These are phyloP conservation scores for Himalopsyche phryganea DNA, from an alignment of 1,140 invertebrate genomes.

Conservation along the genomic window DNA sequence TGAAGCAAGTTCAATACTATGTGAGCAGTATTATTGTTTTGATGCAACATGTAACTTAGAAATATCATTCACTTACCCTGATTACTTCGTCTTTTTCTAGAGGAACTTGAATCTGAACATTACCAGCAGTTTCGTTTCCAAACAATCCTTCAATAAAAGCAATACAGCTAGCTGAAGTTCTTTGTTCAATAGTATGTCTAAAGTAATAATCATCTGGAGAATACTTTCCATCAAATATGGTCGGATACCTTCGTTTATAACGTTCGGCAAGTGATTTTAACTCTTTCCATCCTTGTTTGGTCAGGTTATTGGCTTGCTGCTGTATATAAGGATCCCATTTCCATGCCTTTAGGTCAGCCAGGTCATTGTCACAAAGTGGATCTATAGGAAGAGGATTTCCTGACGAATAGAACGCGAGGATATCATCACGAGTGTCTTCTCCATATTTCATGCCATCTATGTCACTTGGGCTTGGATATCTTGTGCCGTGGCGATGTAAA, in stretches of 20 bases:
- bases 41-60: too few relatives aligned
- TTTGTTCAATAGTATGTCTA: slow-evolving; percentile 62
- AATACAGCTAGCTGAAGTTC: slow-evolving; percentile 62
- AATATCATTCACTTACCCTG: slow-evolving; percentile 8
- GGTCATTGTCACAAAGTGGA: slow-evolving; percentile 9
- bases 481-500: slow-evolving; percentile 54
- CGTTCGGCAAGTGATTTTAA: slow-evolving; percentile 5
- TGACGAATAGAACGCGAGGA: slow-evolving; percentile 19
- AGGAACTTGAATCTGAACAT: slow-evolving; percentile 38
- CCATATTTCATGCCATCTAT: slow-evolving; percentile 47
- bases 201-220: slow-evolving; percentile 51
- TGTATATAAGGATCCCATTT: slow-evolving; percentile 22
- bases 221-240: slow-evolving; percentile 7
- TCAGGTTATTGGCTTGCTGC: slow-evolving; percentile 6
- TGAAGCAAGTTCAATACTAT: too few relatives aligned
- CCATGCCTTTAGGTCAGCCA: slow-evolving; percentile 11
- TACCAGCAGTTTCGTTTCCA: slow-evolving; percentile 46
- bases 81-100: slow-evolving; percentile 51
- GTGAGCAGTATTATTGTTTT: too few relatives aligned
- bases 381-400: background rate
- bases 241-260: slow-evolving; percentile 14
- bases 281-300: slow-evolving; percentile 18
- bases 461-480: slow-evolving; percentile 43
- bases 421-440: slow-evolving; percentile 38
- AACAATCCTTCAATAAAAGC: slow-evolving; percentile 65